These are phyloP conservation scores for Emydura subglobosa DNA, from an alignment of 2,113 vertebrate species.

Conservation along the genomic window DNA sequence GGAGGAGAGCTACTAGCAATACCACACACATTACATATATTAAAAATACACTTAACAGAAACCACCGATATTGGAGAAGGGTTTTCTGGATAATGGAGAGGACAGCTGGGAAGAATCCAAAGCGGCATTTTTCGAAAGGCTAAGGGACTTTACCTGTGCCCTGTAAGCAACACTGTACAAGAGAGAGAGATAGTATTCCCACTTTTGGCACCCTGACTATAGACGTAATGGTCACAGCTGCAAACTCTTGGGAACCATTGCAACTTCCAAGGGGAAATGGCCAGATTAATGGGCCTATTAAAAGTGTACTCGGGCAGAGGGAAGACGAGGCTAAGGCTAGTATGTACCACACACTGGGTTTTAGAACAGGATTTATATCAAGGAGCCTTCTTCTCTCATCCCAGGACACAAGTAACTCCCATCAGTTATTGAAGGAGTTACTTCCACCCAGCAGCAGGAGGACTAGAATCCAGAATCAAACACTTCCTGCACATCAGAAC, in stretches of 20 bases:
- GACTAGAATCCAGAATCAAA: background rate
- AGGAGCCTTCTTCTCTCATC: background rate
- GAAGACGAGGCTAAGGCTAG: background rate
- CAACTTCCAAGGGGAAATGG: background rate
- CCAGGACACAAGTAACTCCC: background rate
- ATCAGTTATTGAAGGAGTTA: background rate
- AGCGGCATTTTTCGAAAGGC: background rate
- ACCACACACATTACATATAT: rapidly evolving
- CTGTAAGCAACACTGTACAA: background rate
- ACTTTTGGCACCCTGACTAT: background rate
- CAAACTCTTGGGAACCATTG: background rate
- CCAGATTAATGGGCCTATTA: background rate
- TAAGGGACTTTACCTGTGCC: background rate
- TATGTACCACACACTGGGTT: background rate
- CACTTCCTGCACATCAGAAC: background rate
- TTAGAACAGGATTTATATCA: background rate
- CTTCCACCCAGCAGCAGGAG: background rate
- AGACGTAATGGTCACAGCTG: background rate
- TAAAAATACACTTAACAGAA: background rate
- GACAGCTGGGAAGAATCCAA: background rate
- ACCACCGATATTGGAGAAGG: background rate
- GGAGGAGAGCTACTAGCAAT: background rate
- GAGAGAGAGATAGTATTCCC: background rate
- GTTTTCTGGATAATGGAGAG: background rate
- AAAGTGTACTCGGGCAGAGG: background rate